phyloP scores from a whole-genome alignment of 2,113 vertebrate genomes.

The Hemiscyllium ocellatum region DNA sequence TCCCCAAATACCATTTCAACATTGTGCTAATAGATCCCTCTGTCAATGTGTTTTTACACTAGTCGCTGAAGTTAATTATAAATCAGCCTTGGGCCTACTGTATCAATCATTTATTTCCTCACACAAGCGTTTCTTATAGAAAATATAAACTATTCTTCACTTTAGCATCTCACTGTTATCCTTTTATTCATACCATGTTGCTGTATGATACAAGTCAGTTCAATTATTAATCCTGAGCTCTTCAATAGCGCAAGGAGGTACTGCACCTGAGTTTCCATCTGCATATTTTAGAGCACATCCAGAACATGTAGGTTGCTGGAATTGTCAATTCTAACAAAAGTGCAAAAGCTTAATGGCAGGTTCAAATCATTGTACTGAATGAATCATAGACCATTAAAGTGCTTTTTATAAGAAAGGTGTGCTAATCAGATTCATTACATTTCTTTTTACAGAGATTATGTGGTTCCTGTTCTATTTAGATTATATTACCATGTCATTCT shows the following conservation, averaged over 20 bases:
- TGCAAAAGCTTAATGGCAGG: not conserved
- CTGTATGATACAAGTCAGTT: not conserved
- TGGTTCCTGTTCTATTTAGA: constrained; percentile 26
- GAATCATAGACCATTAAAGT: not conserved
- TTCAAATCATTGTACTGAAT: not conserved
- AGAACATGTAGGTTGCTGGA: not conserved
- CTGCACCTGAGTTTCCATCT: not conserved
- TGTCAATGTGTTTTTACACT: not conserved
- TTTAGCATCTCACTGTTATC: not conserved
- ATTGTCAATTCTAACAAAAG: not conserved
- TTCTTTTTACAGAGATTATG: not conserved
- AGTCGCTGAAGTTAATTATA: not conserved
- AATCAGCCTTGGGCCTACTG: not conserved
- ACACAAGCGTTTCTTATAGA: not conserved
- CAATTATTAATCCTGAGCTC: not conserved
- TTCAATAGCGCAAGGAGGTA: not conserved
- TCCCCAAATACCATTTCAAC: too few relatives aligned
- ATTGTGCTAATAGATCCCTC: not conserved
- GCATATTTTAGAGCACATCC: not conserved
- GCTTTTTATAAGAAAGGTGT: not conserved
- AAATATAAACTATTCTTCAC: not conserved
- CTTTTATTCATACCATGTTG: not conserved
- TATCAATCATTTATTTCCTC: not conserved
- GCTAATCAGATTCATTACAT: constrained; percentile 19
- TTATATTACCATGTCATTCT: constrained; percentile 23